These are phyloP conservation scores for Acrobasis repandana DNA, from an alignment of 2,888 invertebrate genomes.

Conservation along the genomic window DNA sequence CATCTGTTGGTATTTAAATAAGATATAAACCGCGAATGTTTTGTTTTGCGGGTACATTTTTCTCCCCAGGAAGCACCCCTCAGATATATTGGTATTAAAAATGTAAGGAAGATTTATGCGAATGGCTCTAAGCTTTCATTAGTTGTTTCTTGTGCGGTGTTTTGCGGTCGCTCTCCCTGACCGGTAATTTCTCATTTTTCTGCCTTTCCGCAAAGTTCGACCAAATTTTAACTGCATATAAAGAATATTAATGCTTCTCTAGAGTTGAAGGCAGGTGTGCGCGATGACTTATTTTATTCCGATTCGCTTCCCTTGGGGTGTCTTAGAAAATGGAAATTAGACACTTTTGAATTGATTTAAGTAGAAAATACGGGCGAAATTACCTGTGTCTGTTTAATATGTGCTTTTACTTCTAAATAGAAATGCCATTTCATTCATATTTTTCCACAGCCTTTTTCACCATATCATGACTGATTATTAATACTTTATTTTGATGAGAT, in stretches of 20 bases:
- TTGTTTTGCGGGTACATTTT: constrained; percentile 68
- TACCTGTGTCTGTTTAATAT: background rate
- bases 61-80: constrained; percentile 71
- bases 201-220: constrained; percentile 64
- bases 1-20: constrained; percentile 82
- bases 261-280: constrained; percentile 70
- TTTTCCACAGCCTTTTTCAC: too few relatives aligned
- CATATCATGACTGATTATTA: too few relatives aligned
- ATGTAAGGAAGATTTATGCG: constrained; percentile 83
- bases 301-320: constrained; percentile 53
- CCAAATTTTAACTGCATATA: constrained; percentile 80
- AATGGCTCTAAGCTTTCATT: constrained; percentile 83
- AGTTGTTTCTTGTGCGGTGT: constrained; percentile 80
- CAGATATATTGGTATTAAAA: constrained; percentile 83
- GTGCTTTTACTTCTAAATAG: background rate
- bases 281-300: constrained; percentile 76
- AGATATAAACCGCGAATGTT: constrained; percentile 79
- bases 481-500: too few relatives aligned
- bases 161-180: constrained; percentile 80
- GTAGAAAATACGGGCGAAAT: constrained; percentile 14
- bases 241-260: constrained; percentile 76
- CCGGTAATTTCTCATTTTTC: constrained; percentile 82
- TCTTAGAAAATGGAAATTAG: constrained; percentile 22
- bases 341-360: constrained; percentile 29
- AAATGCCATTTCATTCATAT: background rate